These are phyloP conservation scores for Lutjanus erythropterus DNA, from an alignment of 2,113 vertebrate genomes.

Conservation along the genomic window DNA sequence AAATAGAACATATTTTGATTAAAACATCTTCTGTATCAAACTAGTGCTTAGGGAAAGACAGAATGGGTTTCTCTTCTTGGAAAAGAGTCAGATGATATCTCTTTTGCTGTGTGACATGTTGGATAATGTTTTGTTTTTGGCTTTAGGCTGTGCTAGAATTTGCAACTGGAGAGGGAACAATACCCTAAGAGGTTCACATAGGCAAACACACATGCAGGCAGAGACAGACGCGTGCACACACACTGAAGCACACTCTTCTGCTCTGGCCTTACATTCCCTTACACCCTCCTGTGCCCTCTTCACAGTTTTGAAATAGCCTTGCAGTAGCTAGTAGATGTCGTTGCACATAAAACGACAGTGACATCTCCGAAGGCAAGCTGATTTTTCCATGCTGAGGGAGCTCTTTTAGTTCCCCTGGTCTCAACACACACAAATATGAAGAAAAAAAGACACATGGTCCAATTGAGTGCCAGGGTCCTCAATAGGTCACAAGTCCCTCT, in stretches of 20 bases:
- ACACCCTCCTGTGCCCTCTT: slow-evolving; percentile 55
- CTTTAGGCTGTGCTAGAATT: slow-evolving; percentile 38
- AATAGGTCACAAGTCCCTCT: slow-evolving; percentile 28
- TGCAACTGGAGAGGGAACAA: slow-evolving; percentile 33
- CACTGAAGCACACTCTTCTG: slow-evolving; percentile 13
- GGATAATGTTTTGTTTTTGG: slow-evolving; percentile 45
- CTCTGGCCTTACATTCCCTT: slow-evolving; percentile 52
- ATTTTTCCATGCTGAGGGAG: slow-evolving; percentile 64
- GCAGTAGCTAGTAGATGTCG: slow-evolving; percentile 62
- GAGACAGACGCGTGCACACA: not conserved
- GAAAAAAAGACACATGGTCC: slow-evolving; percentile 21
- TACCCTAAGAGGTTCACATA: slow-evolving; percentile 16
- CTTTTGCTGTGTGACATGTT: slow-evolving; percentile 37
- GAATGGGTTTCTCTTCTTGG: slow-evolving; percentile 9
- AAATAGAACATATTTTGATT: not conserved
- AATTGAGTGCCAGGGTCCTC: slow-evolving; percentile 27
- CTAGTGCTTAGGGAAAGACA: not conserved
- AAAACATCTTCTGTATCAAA: not conserved
- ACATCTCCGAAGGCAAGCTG: slow-evolving; percentile 71
- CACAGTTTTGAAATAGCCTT: slow-evolving; percentile 67
- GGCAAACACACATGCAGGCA: slow-evolving; percentile 16
- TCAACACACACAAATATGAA: not conserved
- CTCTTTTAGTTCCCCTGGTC: slow-evolving; percentile 48
- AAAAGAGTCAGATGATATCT: slow-evolving; percentile 39
- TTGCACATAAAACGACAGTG: slow-evolving; percentile 72